Evolutionary conservation across 2,113 vertebrate genomes (phyloP).

Genomic region (Hirundichthys speculiger): DNA sequence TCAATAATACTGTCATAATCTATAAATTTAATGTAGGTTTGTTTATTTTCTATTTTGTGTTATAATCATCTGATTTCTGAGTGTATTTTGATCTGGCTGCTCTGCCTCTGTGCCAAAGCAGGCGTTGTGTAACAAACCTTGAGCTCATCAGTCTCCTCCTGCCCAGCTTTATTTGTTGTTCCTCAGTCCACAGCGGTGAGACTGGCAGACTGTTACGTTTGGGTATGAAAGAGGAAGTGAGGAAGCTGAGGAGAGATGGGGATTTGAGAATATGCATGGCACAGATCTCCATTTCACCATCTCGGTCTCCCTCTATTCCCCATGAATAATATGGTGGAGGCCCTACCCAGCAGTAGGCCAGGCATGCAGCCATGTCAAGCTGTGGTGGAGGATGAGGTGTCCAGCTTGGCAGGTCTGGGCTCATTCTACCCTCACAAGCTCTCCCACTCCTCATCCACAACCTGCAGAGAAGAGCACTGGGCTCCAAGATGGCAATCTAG

Average conservation of each 20-base stretch:
- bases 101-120: constrained; percentile 43
- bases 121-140: constrained; percentile 59
- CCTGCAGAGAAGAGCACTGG: constrained; percentile 90
- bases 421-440: constrained; percentile 68
- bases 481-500: constrained; percentile 99
- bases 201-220: constrained; percentile 86
- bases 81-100: constrained; percentile 38
- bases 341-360: constrained; percentile 86
- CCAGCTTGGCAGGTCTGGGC: constrained; percentile 67
- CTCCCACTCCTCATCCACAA: constrained; percentile 84
- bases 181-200: constrained; percentile 79
- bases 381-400: constrained; percentile 82
- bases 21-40: background rate
- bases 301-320: constrained; percentile 81
- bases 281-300: constrained; percentile 72
- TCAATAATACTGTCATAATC: constrained; percentile 1
- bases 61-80: constrained; percentile 26
- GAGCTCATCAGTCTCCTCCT: constrained; percentile 63
- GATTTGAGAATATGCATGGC: constrained; percentile 88
- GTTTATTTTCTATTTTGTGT: background rate
- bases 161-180: constrained; percentile 68
- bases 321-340: constrained; percentile 89
- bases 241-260: constrained; percentile 46
- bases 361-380: constrained; percentile 87
- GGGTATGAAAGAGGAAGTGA: constrained; percentile 63